Evolutionary conservation across 2,888 invertebrate species (phyloP).

Genomic region (Fabriciana adippe): DNA sequence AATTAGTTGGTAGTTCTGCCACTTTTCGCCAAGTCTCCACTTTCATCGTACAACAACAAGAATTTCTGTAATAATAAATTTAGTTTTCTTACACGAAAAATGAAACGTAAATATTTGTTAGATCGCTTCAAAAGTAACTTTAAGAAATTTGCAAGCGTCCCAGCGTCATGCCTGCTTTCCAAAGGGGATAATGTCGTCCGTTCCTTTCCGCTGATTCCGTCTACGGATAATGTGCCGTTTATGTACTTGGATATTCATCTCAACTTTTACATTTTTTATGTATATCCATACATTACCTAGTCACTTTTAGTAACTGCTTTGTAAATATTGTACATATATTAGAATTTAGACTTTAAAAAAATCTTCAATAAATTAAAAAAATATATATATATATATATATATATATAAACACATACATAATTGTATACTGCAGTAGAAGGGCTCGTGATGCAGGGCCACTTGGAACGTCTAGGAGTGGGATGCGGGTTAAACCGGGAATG

Average conservation of each 20-base stretch:
- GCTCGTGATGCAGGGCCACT: too few species aligned
- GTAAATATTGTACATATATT: too few species aligned
- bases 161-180: conserved; percentile 5
- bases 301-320: too few species aligned
- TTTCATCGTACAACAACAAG: not conserved
- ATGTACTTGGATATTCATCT: conserved; percentile 10
- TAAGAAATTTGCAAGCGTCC: conserved; percentile 8
- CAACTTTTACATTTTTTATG: conserved; percentile 5
- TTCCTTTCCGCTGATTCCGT: conserved; percentile 14
- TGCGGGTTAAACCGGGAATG: too few species aligned
- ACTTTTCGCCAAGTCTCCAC: not conserved
- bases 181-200: conserved; percentile 15
- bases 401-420: too few species aligned
- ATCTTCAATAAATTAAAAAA: too few species aligned
- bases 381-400: too few species aligned
- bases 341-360: too few species aligned
- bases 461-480: too few species aligned
- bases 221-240: conserved; percentile 13
- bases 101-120: conserved; percentile 1
- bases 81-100: too few species aligned
- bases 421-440: too few species aligned
- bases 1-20: not conserved
- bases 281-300: not conserved
- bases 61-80: not conserved
- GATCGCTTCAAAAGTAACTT: conserved; percentile 8